These are phyloP conservation scores for Tipula lateralis DNA, from an alignment of 2,888 invertebrate species.

Conservation along the genomic window DNA sequence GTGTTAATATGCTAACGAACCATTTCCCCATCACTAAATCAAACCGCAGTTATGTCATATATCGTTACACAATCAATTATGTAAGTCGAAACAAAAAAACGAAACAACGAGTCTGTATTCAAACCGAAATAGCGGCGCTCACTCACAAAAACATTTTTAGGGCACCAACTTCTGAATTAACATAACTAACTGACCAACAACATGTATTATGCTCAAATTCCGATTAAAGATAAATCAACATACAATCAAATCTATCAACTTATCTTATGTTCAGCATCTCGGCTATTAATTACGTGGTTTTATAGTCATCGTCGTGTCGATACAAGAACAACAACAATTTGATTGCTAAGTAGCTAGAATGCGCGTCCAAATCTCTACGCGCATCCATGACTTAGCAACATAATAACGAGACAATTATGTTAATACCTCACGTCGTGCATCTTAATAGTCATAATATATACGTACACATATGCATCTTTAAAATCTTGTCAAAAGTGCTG, in stretches of 20 bases:
- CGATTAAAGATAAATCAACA: no score
- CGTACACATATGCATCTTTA: neutral
- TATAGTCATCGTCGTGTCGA: neutral
- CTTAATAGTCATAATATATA: neutral
- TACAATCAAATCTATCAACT: neutral
- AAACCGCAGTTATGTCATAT: no score
- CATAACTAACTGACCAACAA: no score
- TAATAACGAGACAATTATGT: neutral
- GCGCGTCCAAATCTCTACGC: neutral
- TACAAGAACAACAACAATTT: neutral
- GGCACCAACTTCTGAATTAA: no score
- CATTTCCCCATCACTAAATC: no score
- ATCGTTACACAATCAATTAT: no score
- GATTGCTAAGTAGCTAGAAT: neutral
- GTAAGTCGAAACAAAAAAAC: no score
- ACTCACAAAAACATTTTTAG: no score
- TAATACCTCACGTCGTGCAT: neutral
- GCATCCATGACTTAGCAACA: neutral
- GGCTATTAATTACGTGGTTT: neutral
- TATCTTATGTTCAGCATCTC: neutral
- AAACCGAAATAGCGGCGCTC: no score
- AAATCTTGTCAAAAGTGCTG: neutral
- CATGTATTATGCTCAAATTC: no score
- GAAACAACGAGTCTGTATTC: no score
- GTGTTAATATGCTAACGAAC: no score